A percentile compares a stretch with the other conserved stretches of the same genome.
Conservation (phyloP, 2,797 vertebrate genomes). For the Syngnathus acus region DNA sequence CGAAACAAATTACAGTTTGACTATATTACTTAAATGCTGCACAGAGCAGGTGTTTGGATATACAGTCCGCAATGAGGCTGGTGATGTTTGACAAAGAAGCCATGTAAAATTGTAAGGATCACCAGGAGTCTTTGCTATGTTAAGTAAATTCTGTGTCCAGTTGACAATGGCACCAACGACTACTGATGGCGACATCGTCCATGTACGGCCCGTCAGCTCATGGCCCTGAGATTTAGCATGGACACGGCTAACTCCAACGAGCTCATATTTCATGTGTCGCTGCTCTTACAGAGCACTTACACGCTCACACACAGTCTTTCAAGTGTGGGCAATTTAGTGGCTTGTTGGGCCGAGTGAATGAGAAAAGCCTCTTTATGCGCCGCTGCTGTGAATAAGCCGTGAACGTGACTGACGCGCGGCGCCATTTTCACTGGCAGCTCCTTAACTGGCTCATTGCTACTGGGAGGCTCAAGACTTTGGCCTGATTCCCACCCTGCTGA, state of each 20-base stretch:
- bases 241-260: not conserved
- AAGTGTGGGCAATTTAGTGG: conserved; percentile 42
- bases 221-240: not conserved
- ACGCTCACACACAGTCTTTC: conserved; percentile 28
- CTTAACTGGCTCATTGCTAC: conserved; percentile 68
- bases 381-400: conserved; percentile 62
- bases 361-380: conserved; percentile 39
- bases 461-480: conserved; percentile 64
- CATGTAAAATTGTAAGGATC: conserved; percentile 12
- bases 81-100: too few relatives aligned
- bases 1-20: too few relatives aligned
- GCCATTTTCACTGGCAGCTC: conserved; percentile 67
- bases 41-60: too few relatives aligned
- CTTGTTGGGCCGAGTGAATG: conserved; percentile 41
- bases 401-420: conserved; percentile 66
- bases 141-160: not conserved
- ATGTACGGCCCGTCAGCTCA: not conserved
- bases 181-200: not conserved
- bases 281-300: conserved; percentile 2
- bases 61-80: too few relatives aligned
- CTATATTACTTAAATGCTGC: too few relatives aligned
- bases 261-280: conserved; percentile 1
- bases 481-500: conserved; percentile 69
- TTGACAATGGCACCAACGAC: not conserved
- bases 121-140: not conserved